Base-by-base conservation (phyloP, 2,888 invertebrate species). In the Chirona hameri region DNA sequence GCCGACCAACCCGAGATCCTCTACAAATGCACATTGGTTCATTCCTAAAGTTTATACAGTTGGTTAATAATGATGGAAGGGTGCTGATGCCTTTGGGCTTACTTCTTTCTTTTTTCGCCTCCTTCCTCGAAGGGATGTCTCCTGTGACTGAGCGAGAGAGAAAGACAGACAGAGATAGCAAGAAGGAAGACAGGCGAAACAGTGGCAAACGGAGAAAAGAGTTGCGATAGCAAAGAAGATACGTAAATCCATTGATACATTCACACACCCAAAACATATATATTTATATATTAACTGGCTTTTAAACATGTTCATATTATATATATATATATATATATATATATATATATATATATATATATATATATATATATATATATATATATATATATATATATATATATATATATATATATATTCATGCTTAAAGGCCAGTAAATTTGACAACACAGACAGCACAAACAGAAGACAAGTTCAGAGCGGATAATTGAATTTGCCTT, bases 101-200 rank as follows among this genome's bases (percentile, higher is more conserved):
- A 76, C 76, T 76, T 76, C 76, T 76, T 76, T 76, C 76, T 76
- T 76, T 76, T 76, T 76, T 12, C 39, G 39, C 31, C 72, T 72
- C 18, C 76, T 39, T 46, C 76, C 46, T 76, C 76, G 21, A 76
- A 76, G 10, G 15, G 76, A 76, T 24, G 39, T 46, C 76, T 76
- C 76, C 76, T 76, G 76, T 46, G 76, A 76, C 76, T 76, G 76
- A 76, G 76, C 31, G 76, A 76, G 39, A 76, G 27, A 31, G 21
- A 69, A 52, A 52, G 52, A 81, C 52, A 81, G 39, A 81, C 39
- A 76, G 76, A 76, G 27, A 31, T 5, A 69, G 31, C 24, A 15
- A n/a, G 10, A 46, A 29, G 18, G 80, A 52, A 81, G 31, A 72
- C 39, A 72, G 1, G n/a, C 39, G 29, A 12, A 69, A 55, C 14